Evolutionary conservation across 2,888 invertebrate genomes (phyloP).

Genomic region (Drosophila mettleri): DNA sequence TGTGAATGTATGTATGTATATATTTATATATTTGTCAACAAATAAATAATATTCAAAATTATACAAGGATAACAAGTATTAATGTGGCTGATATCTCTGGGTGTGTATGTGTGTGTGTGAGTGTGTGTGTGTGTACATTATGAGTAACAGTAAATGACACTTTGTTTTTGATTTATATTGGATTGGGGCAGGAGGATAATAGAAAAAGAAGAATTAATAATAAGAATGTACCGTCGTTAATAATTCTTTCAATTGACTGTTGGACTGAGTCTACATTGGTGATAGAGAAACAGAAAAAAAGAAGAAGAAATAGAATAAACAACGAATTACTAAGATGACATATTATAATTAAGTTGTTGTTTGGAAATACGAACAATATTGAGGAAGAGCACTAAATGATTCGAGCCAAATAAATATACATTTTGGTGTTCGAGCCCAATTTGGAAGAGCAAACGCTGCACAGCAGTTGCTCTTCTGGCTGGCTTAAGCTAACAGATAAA

Average conservation of each 20-base stretch:
- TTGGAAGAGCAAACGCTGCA: slow-evolving; percentile 59
- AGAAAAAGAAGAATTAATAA: slow-evolving; percentile 75
- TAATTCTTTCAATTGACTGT: slow-evolving; percentile 86
- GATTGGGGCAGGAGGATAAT: slow-evolving; percentile 41
- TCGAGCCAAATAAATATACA: slow-evolving; percentile 32
- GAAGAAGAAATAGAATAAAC: slow-evolving; percentile 80
- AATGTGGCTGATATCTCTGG: slow-evolving; percentile 33
- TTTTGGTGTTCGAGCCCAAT: slow-evolving; percentile 32
- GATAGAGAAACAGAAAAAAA: slow-evolving; percentile 83
- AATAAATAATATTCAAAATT: slow-evolving; percentile 17
- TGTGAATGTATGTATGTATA: background rate
- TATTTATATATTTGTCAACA: background rate
- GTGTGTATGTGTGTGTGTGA: background rate
- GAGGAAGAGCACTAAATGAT: slow-evolving; percentile 21
- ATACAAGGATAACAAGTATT: slow-evolving; percentile 25
- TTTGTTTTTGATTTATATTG: slow-evolving; percentile 12
- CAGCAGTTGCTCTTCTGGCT: slow-evolving; percentile 60
- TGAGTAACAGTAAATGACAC: slow-evolving; percentile 33
- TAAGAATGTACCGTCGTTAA: slow-evolving; percentile 85
- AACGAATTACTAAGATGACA: slow-evolving; percentile 80
- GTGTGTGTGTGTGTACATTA: slow-evolving; percentile 15
- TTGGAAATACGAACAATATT: slow-evolving; percentile 9
- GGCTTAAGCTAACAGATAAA: slow-evolving; percentile 25
- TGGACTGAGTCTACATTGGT: slow-evolving; percentile 87
- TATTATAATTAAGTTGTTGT: slow-evolving; percentile 56